Evolutionary conservation across 2,888 invertebrate genomes (phyloP).

Genomic region (Miltochrista miniata): DNA sequence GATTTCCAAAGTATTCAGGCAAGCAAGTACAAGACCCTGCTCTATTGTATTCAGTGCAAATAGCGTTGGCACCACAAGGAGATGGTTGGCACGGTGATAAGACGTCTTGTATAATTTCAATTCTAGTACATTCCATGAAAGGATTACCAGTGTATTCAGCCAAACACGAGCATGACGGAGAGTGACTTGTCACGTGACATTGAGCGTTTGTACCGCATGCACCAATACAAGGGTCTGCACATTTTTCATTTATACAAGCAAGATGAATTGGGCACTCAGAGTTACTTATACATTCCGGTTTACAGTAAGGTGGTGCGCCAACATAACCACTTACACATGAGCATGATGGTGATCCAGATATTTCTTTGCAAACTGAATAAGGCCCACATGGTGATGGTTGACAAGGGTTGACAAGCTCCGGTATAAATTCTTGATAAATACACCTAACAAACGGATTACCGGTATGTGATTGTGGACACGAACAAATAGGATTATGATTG

Average conservation of each 20-base stretch:
- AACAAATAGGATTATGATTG: conserved; percentile 92
- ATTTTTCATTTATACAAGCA: conserved; percentile 91
- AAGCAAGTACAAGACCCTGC: conserved; percentile 88
- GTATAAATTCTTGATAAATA: conserved; percentile 72
- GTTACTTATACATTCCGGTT: conserved; percentile 91
- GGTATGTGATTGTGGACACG: conserved; percentile 86
- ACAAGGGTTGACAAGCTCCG: conserved; percentile 86
- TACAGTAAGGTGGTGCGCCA: conserved; percentile 89
- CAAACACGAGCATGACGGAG: conserved; percentile 88
- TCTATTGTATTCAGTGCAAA: conserved; percentile 84
- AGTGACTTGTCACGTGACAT: conserved; percentile 90
- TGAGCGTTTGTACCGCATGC: conserved; percentile 89
- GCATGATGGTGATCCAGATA: conserved; percentile 88
- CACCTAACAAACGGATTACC: conserved; percentile 92
- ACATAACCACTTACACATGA: conserved; percentile 87
- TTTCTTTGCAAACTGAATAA: conserved; percentile 87
- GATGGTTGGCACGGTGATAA: conserved; percentile 85
- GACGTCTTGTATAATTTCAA: conserved; percentile 63
- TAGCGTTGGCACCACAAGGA: conserved; percentile 86
- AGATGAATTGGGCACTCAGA: conserved; percentile 87
- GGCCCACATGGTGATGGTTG: conserved; percentile 92
- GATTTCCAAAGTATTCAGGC: conserved; percentile 88
- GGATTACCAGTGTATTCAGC: conserved; percentile 90
- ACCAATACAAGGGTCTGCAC: conserved; percentile 88
- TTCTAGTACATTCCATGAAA: conserved; percentile 85